Percentiles rank a stretch among this genome's conserved stretches.
These are phyloP conservation scores for Centropus unirufus DNA, from an alignment of 2,113 vertebrate genomes.

Conservation along the genomic window DNA sequence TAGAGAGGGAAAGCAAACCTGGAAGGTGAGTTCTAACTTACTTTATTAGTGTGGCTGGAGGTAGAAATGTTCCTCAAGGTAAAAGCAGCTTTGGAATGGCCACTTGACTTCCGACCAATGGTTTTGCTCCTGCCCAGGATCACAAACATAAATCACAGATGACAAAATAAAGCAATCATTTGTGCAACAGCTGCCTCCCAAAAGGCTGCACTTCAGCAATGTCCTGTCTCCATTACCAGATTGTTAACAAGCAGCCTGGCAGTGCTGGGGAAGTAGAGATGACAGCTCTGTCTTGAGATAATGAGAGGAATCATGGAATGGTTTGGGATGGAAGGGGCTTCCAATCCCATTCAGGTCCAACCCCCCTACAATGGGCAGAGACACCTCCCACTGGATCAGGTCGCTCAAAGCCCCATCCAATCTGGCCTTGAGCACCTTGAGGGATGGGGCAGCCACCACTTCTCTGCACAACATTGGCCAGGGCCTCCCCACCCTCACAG, in stretches of 20 bases:
- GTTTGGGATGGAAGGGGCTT: too few species aligned
- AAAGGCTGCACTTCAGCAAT: accelerated
- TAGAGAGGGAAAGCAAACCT: background rate
- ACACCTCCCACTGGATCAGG: too few species aligned
- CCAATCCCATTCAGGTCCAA: too few species aligned
- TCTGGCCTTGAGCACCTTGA: too few species aligned
- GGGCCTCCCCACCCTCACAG: too few species aligned
- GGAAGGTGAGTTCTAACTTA: background rate
- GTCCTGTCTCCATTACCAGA: background rate
- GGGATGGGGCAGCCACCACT: too few species aligned
- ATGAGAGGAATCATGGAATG: background rate
- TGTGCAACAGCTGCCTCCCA: background rate
- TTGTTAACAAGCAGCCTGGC: background rate
- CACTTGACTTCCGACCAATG: background rate
- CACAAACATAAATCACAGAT: background rate
- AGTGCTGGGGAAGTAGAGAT: background rate
- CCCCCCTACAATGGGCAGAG: too few species aligned
- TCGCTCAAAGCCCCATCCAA: too few species aligned
- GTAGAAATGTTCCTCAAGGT: slow-evolving; percentile 46
- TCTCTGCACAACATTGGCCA: too few species aligned
- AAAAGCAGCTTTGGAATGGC: slow-evolving; percentile 51
- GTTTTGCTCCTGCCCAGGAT: slow-evolving; percentile 23
- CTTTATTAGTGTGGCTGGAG: background rate
- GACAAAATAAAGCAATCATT: background rate
- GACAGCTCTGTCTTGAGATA: background rate